Base-by-base conservation (phyloP, 2,113 vertebrate species). In the Pelmatolapia mariae region DNA sequence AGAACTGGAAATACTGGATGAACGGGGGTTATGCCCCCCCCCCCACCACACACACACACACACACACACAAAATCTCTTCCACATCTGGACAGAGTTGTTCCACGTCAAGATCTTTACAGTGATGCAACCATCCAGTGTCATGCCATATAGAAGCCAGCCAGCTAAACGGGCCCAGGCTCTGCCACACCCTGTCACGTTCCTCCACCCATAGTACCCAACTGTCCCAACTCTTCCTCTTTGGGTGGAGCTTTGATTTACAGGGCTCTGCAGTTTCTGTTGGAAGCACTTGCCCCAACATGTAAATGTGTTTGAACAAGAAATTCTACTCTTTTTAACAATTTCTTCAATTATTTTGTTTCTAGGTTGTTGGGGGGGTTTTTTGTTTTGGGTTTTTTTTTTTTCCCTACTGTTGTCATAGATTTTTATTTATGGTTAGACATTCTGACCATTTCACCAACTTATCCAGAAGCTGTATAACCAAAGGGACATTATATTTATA, bases 81-180 rank as follows among this genome's bases (percentile, higher is more conserved):
- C 24, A 76, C 68, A 73, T 45, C 40, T 73, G 68, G 68, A 59
- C 9, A 63, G 4, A 26, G 84, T 85, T 68, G 29, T 22, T 12
- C 22, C 11, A 3, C 33, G 29, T 43, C 10, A 15, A 36, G 76
- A 85, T 43, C 26, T 54, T 52, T n/a, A 15, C 63, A 43, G 81
- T 95, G 86, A 91, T 85, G 90, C 81, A 95, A 93, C 79, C 18
- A 71, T 68, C 73, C 79, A 86, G 43, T 79, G 86, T 94, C 87
- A 89, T 89, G 33, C 82, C 91, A 94, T 33, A 79, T 29, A 76
- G 82, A 83, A 81, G 26, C 56, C 85, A 93, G 85, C 81, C 90
- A 91, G 86, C 86, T 87, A 86, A 86, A 87, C 38, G 6, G 36
- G 66, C 87, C 40, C 6, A 31, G 53, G 18, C 36, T 2, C 38